phyloP scores from a whole-genome alignment of 2,797 vertebrate species.

The Leuciscus waleckii region DNA sequence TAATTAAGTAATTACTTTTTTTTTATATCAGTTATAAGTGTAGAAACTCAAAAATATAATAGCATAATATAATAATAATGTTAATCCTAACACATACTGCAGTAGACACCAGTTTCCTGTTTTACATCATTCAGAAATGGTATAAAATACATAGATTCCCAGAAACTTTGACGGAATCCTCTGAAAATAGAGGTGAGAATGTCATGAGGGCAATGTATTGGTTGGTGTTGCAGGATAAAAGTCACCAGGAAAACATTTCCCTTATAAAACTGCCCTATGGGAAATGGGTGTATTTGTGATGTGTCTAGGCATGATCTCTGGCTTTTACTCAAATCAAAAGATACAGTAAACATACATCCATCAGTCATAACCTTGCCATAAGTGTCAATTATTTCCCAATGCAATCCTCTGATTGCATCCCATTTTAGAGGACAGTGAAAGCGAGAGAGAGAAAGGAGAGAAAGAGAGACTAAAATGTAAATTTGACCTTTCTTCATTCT shows the following conservation, averaged over 20 bases:
- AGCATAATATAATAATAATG: neutral
- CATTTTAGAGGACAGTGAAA: slow-evolving; percentile 23
- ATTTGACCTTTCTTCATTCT: slow-evolving; percentile 64
- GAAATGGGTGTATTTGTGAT: neutral
- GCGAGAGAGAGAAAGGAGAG: slow-evolving; percentile 26
- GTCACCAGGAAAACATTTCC: neutral
- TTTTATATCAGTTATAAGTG: neutral
- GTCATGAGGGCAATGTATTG: neutral
- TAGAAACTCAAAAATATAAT: neutral
- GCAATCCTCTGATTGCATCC: slow-evolving; percentile 35
- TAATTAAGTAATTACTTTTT: neutral
- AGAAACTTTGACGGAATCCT: neutral
- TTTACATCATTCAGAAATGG: neutral
- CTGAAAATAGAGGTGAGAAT: neutral
- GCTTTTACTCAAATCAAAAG: slow-evolving; percentile 23
- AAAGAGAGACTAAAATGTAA: slow-evolving; percentile 58
- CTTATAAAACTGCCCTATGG: neutral
- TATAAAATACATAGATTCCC: neutral
- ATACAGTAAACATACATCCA: slow-evolving; percentile 31
- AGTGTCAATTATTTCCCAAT: slow-evolving; percentile 43
- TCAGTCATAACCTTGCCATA: slow-evolving; percentile 50
- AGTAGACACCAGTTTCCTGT: neutral
- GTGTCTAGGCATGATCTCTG: slow-evolving; percentile 16
- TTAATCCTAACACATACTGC: neutral
- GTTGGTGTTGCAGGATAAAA: neutral